Evolutionary conservation across 2,888 invertebrate genomes (phyloP), one percentile per base, ranked within the genome.

Genomic region (Quadriops clusia): DNA sequence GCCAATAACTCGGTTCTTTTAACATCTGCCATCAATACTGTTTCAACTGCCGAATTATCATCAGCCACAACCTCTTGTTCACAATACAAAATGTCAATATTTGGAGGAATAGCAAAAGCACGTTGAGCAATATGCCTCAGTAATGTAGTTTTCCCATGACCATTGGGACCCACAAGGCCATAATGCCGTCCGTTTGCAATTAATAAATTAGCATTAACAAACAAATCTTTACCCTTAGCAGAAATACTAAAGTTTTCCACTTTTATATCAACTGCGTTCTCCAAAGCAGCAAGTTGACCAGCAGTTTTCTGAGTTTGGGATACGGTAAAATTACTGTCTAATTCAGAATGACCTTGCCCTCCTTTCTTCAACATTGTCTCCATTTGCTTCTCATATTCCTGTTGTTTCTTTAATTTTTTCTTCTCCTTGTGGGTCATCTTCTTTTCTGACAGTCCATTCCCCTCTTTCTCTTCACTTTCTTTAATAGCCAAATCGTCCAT

Each of bases 31-130:
- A 85, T 87, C 5, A 98, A 64, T 7, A 98, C 85, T 0, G 91
- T 86, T 38, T 91, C 82, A 2, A 98, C 90, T 1, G 98, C 95
- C 6, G 86, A 79, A 31, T 81, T 78, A 44, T 91, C 85, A 53
- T 94, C 95, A 4, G 95, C 94, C 0, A 89, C 78, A 14, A 98
- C 95, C 69, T 97, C 97, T 71, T 87, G 98, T 64, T 98, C 98
- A 58, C 98, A 99, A 49, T 94, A 79, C 34, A 98, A 65, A 34
- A 97, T 87, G 57, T 86, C 98, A 44, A 98, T 98, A 49, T 85
- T 89, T 0, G 91, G 85, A 1, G 98, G 98, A 49, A 99, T 89
- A 28, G 83, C 81, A 51, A 98, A 84, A 5, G 85, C 86, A 43
- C 90, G 70, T 32, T 81, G 78, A 0, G 90, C 86, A 43, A 98